A percentile compares a stretch with the other conserved stretches of the same genome.
Evolutionary conservation across 2,888 invertebrate genomes (phyloP).

Genomic region (Trisateles emortualis): DNA sequence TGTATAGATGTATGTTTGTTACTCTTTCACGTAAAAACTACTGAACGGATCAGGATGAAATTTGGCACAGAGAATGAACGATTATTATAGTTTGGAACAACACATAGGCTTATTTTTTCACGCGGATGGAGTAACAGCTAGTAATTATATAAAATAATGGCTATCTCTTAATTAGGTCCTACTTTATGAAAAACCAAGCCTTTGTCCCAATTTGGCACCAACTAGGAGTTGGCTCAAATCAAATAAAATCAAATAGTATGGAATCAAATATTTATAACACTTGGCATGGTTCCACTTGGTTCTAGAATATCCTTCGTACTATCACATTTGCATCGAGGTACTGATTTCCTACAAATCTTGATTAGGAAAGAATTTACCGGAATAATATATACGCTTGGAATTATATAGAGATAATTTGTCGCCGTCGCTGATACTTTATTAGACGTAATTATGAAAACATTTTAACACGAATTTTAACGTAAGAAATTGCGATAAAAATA

Average conservation of each 20-base stretch:
- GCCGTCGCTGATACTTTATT: too few relatives aligned
- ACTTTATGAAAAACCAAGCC: background rate
- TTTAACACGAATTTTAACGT: background rate
- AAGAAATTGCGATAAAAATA: background rate
- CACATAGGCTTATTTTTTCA: too few relatives aligned
- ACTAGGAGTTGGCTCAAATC: conserved; percentile 31
- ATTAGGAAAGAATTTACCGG: conserved; percentile 37
- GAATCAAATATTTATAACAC: conserved; percentile 68
- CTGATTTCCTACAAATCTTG: conserved; percentile 26
- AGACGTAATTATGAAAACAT: background rate
- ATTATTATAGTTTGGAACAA: too few relatives aligned
- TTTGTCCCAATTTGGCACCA: conserved; percentile 13
- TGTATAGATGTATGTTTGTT: too few relatives aligned
- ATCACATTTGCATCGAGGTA: conserved; percentile 44
- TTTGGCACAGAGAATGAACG: too few relatives aligned
- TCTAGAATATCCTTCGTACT: conserved; percentile 28
- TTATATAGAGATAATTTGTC: background rate
- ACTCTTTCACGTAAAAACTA: too few relatives aligned
- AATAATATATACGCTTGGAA: background rate
- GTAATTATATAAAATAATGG: too few relatives aligned
- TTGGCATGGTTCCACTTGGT: conserved; percentile 62
- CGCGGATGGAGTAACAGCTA: too few relatives aligned
- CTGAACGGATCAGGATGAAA: too few relatives aligned
- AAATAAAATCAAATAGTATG: conserved; percentile 58
- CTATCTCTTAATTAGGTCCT: too few relatives aligned